Conservation (phyloP, 1,140 invertebrate species). For the Drosophila ercepeae region DNA sequence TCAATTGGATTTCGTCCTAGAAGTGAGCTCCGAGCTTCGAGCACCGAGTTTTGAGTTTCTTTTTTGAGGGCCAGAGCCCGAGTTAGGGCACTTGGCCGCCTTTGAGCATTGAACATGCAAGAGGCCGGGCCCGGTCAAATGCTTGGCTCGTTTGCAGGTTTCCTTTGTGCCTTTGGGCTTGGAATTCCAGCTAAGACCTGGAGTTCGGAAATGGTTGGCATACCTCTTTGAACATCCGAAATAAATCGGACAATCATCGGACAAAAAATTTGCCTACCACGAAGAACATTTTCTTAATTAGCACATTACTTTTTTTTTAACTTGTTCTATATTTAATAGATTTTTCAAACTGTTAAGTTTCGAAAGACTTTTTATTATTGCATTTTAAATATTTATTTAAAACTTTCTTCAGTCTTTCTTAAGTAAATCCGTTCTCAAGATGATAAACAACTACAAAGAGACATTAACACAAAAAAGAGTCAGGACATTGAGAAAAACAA, state of each 20-base stretch:
- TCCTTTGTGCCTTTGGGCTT: constrained; percentile 39
- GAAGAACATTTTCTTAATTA: constrained; percentile 8
- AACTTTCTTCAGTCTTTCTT: background rate
- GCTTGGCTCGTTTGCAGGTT: constrained; percentile 24
- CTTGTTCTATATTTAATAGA: too few species aligned
- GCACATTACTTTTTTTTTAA: background rate
- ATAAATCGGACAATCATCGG: background rate
- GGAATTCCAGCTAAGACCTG: constrained; percentile 31
- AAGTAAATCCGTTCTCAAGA: constrained; percentile 23
- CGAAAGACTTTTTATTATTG: background rate
- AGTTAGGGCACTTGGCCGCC: constrained; percentile 39
- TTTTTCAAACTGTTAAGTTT: too few species aligned
- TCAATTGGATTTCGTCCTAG: constrained; percentile 55
- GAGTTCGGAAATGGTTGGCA: constrained; percentile 27
- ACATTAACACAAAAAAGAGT: constrained; percentile 33
- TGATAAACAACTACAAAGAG: constrained; percentile 42
- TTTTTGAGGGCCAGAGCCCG: constrained; percentile 18
- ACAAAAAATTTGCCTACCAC: background rate
- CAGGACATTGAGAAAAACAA: background rate
- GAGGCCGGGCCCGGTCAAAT: constrained; percentile 35
- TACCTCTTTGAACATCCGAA: constrained; percentile 27
- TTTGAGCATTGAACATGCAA: constrained; percentile 42
- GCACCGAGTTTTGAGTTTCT: constrained; percentile 31
- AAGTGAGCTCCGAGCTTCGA: constrained; percentile 45
- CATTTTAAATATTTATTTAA: background rate